Percentiles rank a stretch among this genome's conserved stretches.
These are phyloP conservation scores for Thamnophis sirtalis DNA, from an alignment of 2,113 vertebrate genomes.

Conservation along the genomic window DNA sequence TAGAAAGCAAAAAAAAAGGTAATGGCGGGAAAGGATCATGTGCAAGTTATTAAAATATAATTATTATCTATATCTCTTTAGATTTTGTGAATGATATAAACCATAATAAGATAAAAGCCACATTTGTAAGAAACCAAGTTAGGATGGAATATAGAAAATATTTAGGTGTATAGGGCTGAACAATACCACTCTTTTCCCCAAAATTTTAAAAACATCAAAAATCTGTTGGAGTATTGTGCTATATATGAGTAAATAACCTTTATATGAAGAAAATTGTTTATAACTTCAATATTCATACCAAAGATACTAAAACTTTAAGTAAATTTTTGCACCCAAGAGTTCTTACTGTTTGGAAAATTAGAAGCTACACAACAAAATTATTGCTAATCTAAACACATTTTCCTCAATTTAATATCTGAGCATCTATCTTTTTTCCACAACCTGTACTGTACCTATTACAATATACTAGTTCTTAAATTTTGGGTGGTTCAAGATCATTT, in stretches of 20 bases:
- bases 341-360: not conserved
- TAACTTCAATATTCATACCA: not conserved
- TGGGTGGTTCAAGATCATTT: not conserved
- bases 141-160: not conserved
- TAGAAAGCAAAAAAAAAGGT: not conserved
- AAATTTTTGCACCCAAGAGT: not conserved
- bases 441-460: too few species aligned
- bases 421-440: not conserved
- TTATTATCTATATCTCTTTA: not conserved
- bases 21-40: not conserved
- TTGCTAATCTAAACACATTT: not conserved
- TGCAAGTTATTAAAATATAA: not conserved
- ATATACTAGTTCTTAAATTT: not conserved
- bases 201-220: not conserved
- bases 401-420: slow-evolving; percentile 2
- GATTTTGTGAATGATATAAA: not conserved
- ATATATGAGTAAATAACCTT: not conserved
- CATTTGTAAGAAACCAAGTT: not conserved
- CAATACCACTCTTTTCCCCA: not conserved
- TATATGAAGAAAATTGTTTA: not conserved
- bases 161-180: not conserved
- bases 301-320: not conserved
- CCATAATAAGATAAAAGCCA: not conserved
- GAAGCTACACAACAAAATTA: not conserved
- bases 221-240: not conserved